Conservation (phyloP, 2,888 invertebrate species). For the Hipparchia semele region DNA sequence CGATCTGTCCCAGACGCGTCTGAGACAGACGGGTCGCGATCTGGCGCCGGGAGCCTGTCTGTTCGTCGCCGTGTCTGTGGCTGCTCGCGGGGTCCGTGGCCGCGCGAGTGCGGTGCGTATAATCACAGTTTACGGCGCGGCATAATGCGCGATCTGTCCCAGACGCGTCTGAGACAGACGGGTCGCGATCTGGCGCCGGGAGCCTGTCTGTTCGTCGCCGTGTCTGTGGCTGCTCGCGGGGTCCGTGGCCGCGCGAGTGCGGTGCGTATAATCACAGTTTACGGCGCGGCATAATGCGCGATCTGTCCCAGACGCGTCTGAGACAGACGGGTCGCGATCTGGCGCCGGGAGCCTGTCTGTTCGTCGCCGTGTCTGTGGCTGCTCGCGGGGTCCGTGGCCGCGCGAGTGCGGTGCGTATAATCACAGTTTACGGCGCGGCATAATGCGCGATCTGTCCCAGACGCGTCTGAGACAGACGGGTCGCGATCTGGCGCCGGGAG, state of each 20-base stretch:
- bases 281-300: no score
- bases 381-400: slow-evolving; percentile 52
- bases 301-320: no score
- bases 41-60: slow-evolving; percentile 38
- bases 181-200: no score
- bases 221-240: no score
- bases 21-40: not conserved
- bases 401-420: slow-evolving; percentile 53
- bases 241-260: no score
- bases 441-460: slow-evolving; percentile 54
- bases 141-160: no score
- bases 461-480: slow-evolving; percentile 28
- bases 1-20: slow-evolving; percentile 46
- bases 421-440: slow-evolving; percentile 65
- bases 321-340: not conserved
- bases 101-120: slow-evolving; percentile 56
- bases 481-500: not conserved
- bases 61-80: slow-evolving; percentile 32
- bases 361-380: slow-evolving; percentile 31
- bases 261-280: no score
- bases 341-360: slow-evolving; percentile 39
- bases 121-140: no score
- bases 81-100: slow-evolving; percentile 50
- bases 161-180: no score
- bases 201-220: no score